Evolutionary conservation across 2,797 vertebrate species (phyloP).

Genomic region (Choloepus didactylus): DNA sequence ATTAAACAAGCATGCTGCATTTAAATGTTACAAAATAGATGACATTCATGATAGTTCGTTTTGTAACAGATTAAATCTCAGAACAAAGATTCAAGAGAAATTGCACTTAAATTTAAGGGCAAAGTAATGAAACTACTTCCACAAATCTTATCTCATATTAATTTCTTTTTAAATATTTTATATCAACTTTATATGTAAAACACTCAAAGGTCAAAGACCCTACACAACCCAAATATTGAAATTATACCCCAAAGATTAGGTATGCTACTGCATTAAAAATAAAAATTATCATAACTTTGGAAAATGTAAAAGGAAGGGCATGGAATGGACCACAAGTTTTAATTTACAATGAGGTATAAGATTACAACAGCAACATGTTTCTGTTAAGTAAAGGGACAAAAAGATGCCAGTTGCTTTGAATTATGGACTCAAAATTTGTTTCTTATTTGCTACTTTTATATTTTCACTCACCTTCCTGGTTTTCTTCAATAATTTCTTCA

Average conservation of each 20-base stretch:
- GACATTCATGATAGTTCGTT: not conserved
- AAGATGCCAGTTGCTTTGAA: constrained; percentile 3
- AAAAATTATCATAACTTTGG: constrained; percentile 43
- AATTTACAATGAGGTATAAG: not conserved
- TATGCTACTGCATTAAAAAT: constrained; percentile 59
- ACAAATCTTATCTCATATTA: constrained; percentile 43
- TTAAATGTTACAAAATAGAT: constrained; percentile 36
- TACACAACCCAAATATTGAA: constrained; percentile 48
- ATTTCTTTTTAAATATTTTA: constrained; percentile 42
- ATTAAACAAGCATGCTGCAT: not conserved
- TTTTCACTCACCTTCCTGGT: constrained; percentile 86
- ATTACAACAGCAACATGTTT: not conserved
- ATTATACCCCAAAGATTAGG: not conserved
- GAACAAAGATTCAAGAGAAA: constrained; percentile 24
- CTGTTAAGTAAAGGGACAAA: constrained; percentile 15
- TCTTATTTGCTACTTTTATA: not conserved
- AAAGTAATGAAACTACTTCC: constrained; percentile 27
- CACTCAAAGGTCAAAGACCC: constrained; percentile 46
- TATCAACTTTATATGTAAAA: not conserved
- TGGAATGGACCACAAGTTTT: not conserved
- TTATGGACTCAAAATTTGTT: not conserved
- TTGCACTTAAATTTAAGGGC: constrained; percentile 53
- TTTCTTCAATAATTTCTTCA: constrained; percentile 90
- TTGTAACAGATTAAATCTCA: constrained; percentile 46
- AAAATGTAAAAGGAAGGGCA: not conserved